These are phyloP conservation scores for Lypha dubia DNA, from an alignment of 2,888 invertebrate genomes.

Conservation along the genomic window DNA sequence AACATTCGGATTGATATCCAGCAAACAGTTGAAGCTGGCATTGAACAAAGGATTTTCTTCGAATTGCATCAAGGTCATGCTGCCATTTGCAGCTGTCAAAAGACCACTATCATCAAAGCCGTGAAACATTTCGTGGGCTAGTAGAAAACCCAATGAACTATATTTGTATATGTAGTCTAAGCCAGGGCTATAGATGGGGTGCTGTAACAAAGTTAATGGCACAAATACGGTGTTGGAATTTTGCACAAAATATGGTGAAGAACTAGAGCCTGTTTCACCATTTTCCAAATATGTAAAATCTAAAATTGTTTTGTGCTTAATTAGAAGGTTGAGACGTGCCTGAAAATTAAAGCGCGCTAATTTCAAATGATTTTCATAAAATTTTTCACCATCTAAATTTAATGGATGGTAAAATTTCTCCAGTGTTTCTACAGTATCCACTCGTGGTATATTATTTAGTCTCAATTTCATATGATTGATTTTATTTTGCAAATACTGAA, in stretches of 20 bases:
- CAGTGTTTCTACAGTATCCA: constrained; percentile 42
- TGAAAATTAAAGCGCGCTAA: constrained; percentile 53
- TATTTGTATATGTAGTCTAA: constrained; percentile 70
- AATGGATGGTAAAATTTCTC: constrained; percentile 65
- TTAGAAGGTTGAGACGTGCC: constrained; percentile 23
- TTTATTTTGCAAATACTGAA: constrained; percentile 69
- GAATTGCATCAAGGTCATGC: constrained; percentile 12
- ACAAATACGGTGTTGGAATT: constrained; percentile 68
- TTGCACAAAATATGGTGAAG: constrained; percentile 72
- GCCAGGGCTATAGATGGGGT: constrained; percentile 70
- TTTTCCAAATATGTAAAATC: constrained; percentile 56
- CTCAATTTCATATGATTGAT: constrained; percentile 71
- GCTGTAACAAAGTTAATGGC: constrained; percentile 70
- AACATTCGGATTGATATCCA: constrained; percentile 62
- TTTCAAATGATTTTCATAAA: constrained; percentile 72
- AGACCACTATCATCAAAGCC: constrained; percentile 73
- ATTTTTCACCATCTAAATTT: constrained; percentile 32
- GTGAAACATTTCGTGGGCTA: constrained; percentile 74
- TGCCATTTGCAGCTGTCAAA: constrained; percentile 60
- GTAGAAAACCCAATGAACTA: constrained; percentile 73
- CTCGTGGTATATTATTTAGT: constrained; percentile 72
- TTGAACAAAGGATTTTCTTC: constrained; percentile 57
- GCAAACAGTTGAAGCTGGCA: constrained; percentile 63
- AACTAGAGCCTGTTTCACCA: constrained; percentile 63
- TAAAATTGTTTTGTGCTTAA: not conserved